These are phyloP conservation scores for Phortica okadai DNA, from an alignment of 2,888 invertebrate genomes.

Conservation along the genomic window DNA sequence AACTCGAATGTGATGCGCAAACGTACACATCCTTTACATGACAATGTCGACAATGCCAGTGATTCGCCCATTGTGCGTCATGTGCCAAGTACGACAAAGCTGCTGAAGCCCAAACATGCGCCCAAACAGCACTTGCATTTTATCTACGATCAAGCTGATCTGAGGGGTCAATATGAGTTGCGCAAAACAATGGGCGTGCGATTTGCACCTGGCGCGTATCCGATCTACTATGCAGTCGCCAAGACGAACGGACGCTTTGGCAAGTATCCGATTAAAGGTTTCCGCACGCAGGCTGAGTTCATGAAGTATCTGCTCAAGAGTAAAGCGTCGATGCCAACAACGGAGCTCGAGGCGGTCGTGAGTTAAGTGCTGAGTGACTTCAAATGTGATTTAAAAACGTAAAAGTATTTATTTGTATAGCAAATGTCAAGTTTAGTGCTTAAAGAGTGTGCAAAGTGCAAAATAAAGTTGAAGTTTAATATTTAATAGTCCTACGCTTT, in stretches of 20 bases:
- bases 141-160: conserved; percentile 55
- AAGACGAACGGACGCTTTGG: conserved; percentile 74
- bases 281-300: conserved; percentile 66
- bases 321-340: conserved; percentile 55
- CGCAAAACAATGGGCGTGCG: conserved; percentile 63
- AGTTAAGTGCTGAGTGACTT: neutral
- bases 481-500: neutral
- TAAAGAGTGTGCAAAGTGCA: conserved; percentile 2
- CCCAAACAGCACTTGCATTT: conserved; percentile 61
- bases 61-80: conserved; percentile 59
- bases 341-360: neutral
- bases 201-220: conserved; percentile 72
- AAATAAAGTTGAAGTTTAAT: conserved; percentile 9
- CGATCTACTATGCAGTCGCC: conserved; percentile 70
- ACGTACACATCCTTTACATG: neutral
- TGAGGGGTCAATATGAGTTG: conserved; percentile 43
- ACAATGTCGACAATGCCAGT: conserved; percentile 12
- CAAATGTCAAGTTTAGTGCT: neutral
- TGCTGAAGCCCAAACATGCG: conserved; percentile 47
- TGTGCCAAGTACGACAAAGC: conserved; percentile 57
- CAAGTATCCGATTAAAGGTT: conserved; percentile 72
- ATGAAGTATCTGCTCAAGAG: conserved; percentile 69
- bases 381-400: conserved; percentile 1
- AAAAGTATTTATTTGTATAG: conserved; percentile 8
- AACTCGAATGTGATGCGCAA: conserved; percentile 63